Conservation (phyloP, 2,797 vertebrate species). For the Coccyzus lansbergi region DNA sequence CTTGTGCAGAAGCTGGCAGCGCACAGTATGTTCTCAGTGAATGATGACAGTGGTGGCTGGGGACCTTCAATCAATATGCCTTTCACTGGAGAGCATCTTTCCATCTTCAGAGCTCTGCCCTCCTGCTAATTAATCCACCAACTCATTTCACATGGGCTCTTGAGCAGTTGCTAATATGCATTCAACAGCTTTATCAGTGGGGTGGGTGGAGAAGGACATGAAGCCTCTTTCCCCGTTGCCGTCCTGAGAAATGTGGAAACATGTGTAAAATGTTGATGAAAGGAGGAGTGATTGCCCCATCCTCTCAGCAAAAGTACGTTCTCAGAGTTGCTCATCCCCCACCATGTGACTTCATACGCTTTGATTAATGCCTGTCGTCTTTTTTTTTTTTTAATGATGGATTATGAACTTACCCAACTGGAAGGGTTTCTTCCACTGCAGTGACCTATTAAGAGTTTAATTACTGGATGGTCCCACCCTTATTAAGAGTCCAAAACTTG, state of each 20-base stretch:
- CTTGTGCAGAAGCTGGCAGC: background rate
- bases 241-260: conserved; percentile 65
- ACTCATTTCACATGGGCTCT: conserved; percentile 65
- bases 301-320: conserved; percentile 38
- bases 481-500: conserved; percentile 49
- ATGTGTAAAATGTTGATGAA: conserved; percentile 52
- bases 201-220: conserved; percentile 49
- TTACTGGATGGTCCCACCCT: conserved; percentile 62
- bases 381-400: conserved; percentile 60
- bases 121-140: conserved; percentile 71
- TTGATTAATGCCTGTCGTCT: conserved; percentile 59
- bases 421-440: conserved; percentile 70
- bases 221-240: background rate
- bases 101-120: conserved; percentile 63
- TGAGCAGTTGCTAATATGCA: background rate
- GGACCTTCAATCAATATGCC: conserved; percentile 7
- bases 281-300: conserved; percentile 63
- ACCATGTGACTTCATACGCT: conserved; percentile 41
- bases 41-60: conserved; percentile 16
- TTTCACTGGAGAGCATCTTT: conserved; percentile 28
- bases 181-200: conserved; percentile 60
- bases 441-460: conserved; percentile 74
- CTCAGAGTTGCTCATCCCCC: conserved; percentile 23
- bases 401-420: conserved; percentile 73
- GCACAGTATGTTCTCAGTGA: background rate